Base-by-base conservation (phyloP, 2,797 vertebrate genomes). In the Pangasius krempfi region DNA sequence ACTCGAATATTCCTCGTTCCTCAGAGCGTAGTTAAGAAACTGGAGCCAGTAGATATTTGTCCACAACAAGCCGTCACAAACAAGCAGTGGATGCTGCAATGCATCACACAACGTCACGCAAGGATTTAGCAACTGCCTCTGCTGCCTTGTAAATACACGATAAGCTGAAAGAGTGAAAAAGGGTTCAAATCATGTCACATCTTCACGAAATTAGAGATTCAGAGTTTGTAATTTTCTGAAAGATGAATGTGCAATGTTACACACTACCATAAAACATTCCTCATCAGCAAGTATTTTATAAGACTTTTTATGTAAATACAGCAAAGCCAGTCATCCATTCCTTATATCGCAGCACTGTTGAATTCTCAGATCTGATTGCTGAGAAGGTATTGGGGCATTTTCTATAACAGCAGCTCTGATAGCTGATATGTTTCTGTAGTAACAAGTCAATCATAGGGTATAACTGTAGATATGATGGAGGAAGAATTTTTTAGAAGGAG, bases 1-100 rank as follows among this genome's bases (percentile, higher is more conserved):
- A 81, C 72, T 86, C 64, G 81, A 85, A 85, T 86, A 66, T 88
- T 84, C 62, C 86, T 78, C 54, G 37, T 86, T 89, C 82, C 73
- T 30, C 88, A 56, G 81, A 73, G 40, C 80, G 62, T 60, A n/a
- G 80, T 84, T 81, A 72, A 81, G 73, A 81, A 89, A 90, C 68
- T 33, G 40, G 33, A 88, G 87, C 83, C 83, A 89, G 87, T 44
- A 84, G 86, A 84, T 33, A 76, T 76, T 54, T 79, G 85, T 70
- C 18, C 87, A 88, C 81, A 84, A 82, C 73, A 62, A 58, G 22
- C 82, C 54, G n/a, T 80, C 88, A 81, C 87, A 90, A 92, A 92
- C 87, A 88, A 85, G 72, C 27, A 66, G 54, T 25, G 44, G 75
- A 87, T 68, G 62, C 50, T 82, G 89, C 47, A 56, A 85, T 44